phyloP scores from a whole-genome alignment of 2,113 vertebrate genomes.

The Proterorhinus semilunaris region DNA sequence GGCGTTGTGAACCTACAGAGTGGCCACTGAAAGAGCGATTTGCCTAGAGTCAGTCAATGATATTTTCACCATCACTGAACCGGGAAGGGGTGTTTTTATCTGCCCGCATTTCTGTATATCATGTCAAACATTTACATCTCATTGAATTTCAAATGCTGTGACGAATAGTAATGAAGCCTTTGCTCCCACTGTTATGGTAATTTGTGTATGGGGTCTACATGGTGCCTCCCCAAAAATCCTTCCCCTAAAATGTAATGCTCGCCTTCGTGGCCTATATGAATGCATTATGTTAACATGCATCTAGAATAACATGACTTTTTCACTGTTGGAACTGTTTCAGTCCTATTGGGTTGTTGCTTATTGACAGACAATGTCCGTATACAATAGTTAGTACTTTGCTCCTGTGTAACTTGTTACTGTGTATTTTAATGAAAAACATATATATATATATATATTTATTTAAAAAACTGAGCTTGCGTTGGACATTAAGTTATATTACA shows the following conservation, averaged over 20 bases:
- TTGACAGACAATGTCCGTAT: neutral
- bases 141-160: conserved; percentile 82
- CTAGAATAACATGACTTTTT: neutral
- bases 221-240: conserved; percentile 57
- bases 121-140: conserved; percentile 83
- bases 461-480: no score
- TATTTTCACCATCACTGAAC: conserved; percentile 76
- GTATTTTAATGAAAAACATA: no score
- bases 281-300: conserved; percentile 2
- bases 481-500: no score
- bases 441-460: no score
- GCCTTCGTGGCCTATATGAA: conserved; percentile 23
- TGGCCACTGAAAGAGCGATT: conserved; percentile 53
- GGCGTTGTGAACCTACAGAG: conserved; percentile 44
- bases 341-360: neutral
- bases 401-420: no score
- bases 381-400: neutral
- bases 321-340: neutral
- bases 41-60: conserved; percentile 67
- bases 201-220: conserved; percentile 47
- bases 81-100: conserved; percentile 70
- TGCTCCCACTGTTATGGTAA: conserved; percentile 82
- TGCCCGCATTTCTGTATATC: conserved; percentile 74
- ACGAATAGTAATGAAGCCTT: conserved; percentile 80
- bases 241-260: conserved; percentile 55